phyloP scores from a whole-genome alignment of 2,113 vertebrate species.

The Ctenomys sociabilis region DNA sequence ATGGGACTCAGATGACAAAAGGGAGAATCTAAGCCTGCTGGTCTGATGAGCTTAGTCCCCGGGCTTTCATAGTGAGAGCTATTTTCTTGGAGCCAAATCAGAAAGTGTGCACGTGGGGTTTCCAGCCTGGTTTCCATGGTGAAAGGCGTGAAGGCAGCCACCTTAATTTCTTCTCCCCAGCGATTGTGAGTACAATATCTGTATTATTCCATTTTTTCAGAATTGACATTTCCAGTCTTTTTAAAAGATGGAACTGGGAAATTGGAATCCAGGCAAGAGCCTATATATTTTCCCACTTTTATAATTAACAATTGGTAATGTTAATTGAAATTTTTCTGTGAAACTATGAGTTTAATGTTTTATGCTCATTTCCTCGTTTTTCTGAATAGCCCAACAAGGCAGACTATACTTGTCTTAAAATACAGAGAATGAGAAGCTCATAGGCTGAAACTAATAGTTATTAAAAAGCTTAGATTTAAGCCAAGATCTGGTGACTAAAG shows the following conservation, averaged over 20 bases:
- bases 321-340: slow-evolving; percentile 31
- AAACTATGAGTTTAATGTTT: not conserved
- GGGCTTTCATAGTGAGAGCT: slow-evolving; percentile 3
- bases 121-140: slow-evolving; percentile 69
- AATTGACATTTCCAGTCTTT: slow-evolving; percentile 55
- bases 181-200: slow-evolving; percentile 53
- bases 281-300: not conserved
- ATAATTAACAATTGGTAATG: slow-evolving; percentile 55
- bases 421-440: slow-evolving; percentile 30
- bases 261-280: not conserved
- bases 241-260: slow-evolving; percentile 19
- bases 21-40: not conserved
- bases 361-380: slow-evolving; percentile 48
- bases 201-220: slow-evolving; percentile 55
- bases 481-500: not conserved
- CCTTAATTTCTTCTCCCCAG: slow-evolving; percentile 29
- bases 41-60: slow-evolving; percentile 48
- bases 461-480: slow-evolving; percentile 30
- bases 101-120: slow-evolving; percentile 55
- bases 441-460: not conserved
- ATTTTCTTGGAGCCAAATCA: slow-evolving; percentile 56
- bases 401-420: slow-evolving; percentile 46
- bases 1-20: slow-evolving; percentile 34
- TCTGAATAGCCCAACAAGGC: not conserved
- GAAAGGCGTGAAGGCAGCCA: slow-evolving; percentile 31